Conservation (phyloP, 92 coral and sea anemone species). For the Phymanthus crucifer region DNA sequence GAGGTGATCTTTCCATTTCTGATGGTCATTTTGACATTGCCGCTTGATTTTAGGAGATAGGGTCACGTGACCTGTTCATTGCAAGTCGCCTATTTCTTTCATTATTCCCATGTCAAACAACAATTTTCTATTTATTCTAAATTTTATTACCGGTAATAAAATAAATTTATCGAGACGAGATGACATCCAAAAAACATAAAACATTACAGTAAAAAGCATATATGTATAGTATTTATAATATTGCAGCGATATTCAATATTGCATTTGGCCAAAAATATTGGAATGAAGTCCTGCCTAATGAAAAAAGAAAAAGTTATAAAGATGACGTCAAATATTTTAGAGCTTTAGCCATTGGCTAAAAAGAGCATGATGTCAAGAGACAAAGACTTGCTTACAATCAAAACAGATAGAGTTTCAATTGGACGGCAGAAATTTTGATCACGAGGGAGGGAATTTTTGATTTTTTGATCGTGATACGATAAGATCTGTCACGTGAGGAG, state of each 20-base stretch:
- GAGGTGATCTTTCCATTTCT: too few relatives aligned
- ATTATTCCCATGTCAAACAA: not conserved
- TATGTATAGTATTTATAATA: not conserved
- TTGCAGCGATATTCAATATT: not conserved
- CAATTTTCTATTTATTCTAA: not conserved
- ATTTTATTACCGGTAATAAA: slow-evolving; percentile 8
- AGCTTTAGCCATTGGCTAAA: not conserved
- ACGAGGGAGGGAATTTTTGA: too few relatives aligned
- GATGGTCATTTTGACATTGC: too few relatives aligned
- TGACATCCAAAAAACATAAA: not conserved
- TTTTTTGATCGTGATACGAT: too few relatives aligned
- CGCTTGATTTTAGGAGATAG: too few relatives aligned
- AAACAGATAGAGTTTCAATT: too few relatives aligned
- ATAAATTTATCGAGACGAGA: not conserved
- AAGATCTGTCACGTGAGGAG: too few relatives aligned
- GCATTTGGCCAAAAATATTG: not conserved
- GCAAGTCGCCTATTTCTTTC: too few relatives aligned
- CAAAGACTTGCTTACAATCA: too few relatives aligned
- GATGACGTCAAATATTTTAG: not conserved
- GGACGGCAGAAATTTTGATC: too few relatives aligned
- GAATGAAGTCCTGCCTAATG: not conserved
- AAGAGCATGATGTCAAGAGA: not conserved
- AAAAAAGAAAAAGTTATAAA: not conserved
- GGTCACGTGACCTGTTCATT: too few relatives aligned
- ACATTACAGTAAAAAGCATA: not conserved